Evolutionary conservation across 2,888 invertebrate genomes (phyloP), one percentile per base, ranked within the genome.

Genomic region (Sarcophaga carnaria): DNA sequence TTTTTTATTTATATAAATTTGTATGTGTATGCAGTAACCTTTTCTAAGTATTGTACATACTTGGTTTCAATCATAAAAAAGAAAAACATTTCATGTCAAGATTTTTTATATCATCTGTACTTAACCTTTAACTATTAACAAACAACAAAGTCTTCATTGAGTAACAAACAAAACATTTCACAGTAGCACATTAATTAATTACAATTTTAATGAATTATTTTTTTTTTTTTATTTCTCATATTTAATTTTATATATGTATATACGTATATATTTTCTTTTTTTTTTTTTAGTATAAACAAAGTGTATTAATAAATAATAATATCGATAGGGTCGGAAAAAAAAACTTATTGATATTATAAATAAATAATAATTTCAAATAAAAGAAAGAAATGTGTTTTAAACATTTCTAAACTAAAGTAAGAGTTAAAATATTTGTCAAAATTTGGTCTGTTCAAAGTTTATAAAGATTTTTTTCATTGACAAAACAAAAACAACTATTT

Each of bases 391-490:
- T 88, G 89, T 88, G 60, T 72, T 88, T 87, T 76, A 88, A 80
- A 82, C 84, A 83, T 85, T 82, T 82, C 74, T 62, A 76, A 45
- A 25, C 10, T n/a, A 54, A 75, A 86, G 88, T 88, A 88, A 85
- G 88, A 71, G 89, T 90, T 90, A 89, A 90, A 89, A 77, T 83
- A 88, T 88, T 88, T 89, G 80, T 45, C 59, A 45, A 17, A 62
- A 54, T 54, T 54, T 37, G 2, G 8, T 8, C 3, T 59, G 0
- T 76, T 66, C 0, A 47, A 67, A 76, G 14, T 27, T 54, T 37
- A 10, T 8, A 37, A 37, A 37, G 10, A 10, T 12, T 10, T 14
- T 45, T 47, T 64, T 14, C 4, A 62, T 59, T 66, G n/a, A 54
- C 12, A 0, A 54, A 54, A 12, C 14, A 22, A 14, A 14, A 76